These are phyloP conservation scores for Nymphalis c-album DNA, from an alignment of 2,888 invertebrate genomes.

Conservation along the genomic window DNA sequence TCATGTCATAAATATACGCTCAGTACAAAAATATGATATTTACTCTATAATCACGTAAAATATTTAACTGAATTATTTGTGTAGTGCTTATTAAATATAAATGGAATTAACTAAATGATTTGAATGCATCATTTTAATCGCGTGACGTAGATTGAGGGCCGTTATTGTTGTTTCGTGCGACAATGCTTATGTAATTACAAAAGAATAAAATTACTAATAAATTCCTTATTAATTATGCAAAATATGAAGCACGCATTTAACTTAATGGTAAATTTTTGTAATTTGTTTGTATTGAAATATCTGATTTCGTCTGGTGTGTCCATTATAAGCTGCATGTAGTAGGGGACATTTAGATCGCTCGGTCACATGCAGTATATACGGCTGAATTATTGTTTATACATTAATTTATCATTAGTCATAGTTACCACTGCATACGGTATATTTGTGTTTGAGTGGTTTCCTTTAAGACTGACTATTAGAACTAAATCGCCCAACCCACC, in stretches of 20 bases:
- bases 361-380: constrained; percentile 29
- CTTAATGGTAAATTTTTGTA: not conserved
- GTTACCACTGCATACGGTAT: constrained; percentile 56
- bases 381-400: constrained; percentile 58
- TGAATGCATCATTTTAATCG: constrained; percentile 19
- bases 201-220: constrained; percentile 28
- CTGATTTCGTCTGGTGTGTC: not conserved
- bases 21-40: constrained; percentile 2
- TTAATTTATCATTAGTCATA: constrained; percentile 63
- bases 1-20: too few relatives aligned
- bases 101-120: constrained; percentile 23
- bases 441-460: constrained; percentile 55
- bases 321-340: constrained; percentile 12
- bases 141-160: constrained; percentile 33
- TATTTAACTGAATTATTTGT: constrained; percentile 13
- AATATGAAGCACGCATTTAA: constrained; percentile 1
- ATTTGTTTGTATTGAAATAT: not conserved
- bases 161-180: constrained; percentile 34
- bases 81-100: constrained; percentile 20
- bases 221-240: constrained; percentile 20
- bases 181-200: constrained; percentile 38
- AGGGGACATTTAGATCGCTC: constrained; percentile 36
- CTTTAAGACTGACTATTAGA: constrained; percentile 56
- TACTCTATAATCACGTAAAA: not conserved
- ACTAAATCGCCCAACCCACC: constrained; percentile 46